Conservation (phyloP, 2,888 invertebrate species). For the Cheilosia grossa region DNA sequence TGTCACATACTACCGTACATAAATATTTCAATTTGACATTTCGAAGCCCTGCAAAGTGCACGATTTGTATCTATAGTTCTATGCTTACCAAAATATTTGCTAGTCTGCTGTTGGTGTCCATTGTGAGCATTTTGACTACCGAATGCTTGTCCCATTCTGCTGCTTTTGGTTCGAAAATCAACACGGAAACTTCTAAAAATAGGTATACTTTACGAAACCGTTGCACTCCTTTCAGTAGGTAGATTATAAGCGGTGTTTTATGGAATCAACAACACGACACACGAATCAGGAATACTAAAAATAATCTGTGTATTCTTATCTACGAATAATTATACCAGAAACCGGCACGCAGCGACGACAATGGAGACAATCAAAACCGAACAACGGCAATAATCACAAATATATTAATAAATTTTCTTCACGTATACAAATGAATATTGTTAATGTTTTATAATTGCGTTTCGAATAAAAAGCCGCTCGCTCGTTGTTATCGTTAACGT, state of each 20-base stretch:
- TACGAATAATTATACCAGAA: conserved; percentile 52
- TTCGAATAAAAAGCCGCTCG: conserved; percentile 10
- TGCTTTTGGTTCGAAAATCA: conserved; percentile 5
- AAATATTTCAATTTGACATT: too few relatives aligned
- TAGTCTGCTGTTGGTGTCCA: conserved; percentile 74
- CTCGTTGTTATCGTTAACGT: conserved; percentile 54
- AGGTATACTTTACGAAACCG: background rate
- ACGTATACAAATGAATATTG: conserved; percentile 49
- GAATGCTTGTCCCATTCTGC: conserved; percentile 76
- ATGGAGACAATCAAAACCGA: conserved; percentile 54
- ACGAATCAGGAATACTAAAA: conserved; percentile 43
- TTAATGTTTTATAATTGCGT: conserved; percentile 68
- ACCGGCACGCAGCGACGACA: conserved; percentile 19
- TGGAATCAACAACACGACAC: conserved; percentile 28
- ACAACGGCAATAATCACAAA: conserved; percentile 37
- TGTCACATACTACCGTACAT: too few relatives aligned
- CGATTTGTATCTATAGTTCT: too few relatives aligned
- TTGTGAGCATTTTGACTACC: conserved; percentile 75
- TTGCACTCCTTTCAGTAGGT: conserved; percentile 18
- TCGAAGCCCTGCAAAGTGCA: too few relatives aligned
- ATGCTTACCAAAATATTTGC: conserved; percentile 76
- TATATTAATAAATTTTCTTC: conserved; percentile 61
- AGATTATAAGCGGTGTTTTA: conserved; percentile 16
- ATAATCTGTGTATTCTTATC: conserved; percentile 55
- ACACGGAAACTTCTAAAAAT: conserved; percentile 9